A percentile compares a stretch with the other conserved stretches of the same genome.
phyloP scores from a whole-genome alignment of 2,797 vertebrate species.

The Anas bahamensis region DNA sequence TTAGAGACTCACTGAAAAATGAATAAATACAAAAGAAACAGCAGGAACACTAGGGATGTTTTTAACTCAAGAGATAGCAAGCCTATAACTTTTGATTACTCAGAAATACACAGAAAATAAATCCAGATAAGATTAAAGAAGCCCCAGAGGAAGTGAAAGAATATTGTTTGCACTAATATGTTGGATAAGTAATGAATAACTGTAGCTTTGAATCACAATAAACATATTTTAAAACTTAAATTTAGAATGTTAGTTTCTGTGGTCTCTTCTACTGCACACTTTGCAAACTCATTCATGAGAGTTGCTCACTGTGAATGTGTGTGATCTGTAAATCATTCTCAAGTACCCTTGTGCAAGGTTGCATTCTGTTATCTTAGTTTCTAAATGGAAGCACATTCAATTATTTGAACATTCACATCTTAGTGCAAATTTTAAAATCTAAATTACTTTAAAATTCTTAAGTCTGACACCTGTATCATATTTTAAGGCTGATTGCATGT shows the following conservation, averaged over 20 bases:
- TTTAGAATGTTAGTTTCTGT: slow-evolving; percentile 54
- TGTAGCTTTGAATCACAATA: slow-evolving; percentile 74
- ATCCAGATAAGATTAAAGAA: slow-evolving; percentile 78
- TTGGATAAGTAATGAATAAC: slow-evolving; percentile 72
- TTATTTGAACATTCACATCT: neutral
- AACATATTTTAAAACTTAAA: slow-evolving; percentile 68
- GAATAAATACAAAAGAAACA: slow-evolving; percentile 44
- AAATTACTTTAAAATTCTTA: neutral
- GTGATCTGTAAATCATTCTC: slow-evolving; percentile 11
- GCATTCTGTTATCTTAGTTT: slow-evolving; percentile 19
- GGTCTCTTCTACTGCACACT: neutral
- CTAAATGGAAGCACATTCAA: neutral
- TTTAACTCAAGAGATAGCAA: slow-evolving; percentile 72
- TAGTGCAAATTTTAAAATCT: slow-evolving; percentile 5
- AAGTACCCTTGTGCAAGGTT: neutral
- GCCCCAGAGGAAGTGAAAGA: slow-evolving; percentile 67
- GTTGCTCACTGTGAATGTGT: slow-evolving; percentile 18
- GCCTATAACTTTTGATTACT: slow-evolving; percentile 77
- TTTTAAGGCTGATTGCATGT: neutral
- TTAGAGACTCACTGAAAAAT: slow-evolving; percentile 63
- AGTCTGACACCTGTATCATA: neutral
- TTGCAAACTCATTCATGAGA: slow-evolving; percentile 44
- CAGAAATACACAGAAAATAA: slow-evolving; percentile 75
- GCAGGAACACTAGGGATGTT: slow-evolving; percentile 62
- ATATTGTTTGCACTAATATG: slow-evolving; percentile 72